Conservation (phyloP, 2,888 invertebrate species). For the Teleogryllus oceanicus region DNA sequence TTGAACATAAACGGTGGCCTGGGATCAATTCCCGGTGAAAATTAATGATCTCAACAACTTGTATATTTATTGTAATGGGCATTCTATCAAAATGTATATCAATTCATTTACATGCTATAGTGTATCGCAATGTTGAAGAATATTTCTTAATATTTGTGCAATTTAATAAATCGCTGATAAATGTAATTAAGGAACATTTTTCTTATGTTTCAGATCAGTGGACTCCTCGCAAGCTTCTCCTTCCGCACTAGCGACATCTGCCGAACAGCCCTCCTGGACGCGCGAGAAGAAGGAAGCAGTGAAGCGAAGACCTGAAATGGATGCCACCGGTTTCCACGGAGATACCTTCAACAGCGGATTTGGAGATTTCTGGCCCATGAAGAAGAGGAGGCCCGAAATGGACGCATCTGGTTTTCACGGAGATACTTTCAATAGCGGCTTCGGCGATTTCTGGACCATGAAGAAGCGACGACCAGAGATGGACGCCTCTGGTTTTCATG, state of each 20-base stretch:
- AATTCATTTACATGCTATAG: too few species aligned
- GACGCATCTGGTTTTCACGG: constrained; percentile 43
- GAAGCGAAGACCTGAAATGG: constrained; percentile 43
- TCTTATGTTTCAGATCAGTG: neutral
- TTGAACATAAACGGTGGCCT: too few species aligned
- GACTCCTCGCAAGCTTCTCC: neutral
- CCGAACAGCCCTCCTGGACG: neutral
- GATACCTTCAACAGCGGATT: constrained; percentile 42
- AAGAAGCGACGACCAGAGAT: constrained; percentile 42
- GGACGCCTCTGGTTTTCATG: constrained; percentile 44
- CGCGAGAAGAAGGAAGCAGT: neutral
- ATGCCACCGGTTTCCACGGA: constrained; percentile 36
- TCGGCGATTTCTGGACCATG: constrained; percentile 42
- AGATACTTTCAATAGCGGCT: constrained; percentile 42
- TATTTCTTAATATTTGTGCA: neutral
- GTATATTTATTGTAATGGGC: too few species aligned
- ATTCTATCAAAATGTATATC: too few species aligned
- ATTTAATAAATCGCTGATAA: too few species aligned
- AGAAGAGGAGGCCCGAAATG: constrained; percentile 41
- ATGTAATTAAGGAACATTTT: neutral
- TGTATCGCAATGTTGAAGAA: neutral
- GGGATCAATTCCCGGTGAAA: too few species aligned
- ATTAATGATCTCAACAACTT: too few species aligned
- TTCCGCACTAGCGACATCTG: neutral
- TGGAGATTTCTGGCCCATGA: constrained; percentile 39